Base-by-base conservation (phyloP, 2,888 invertebrate genomes). In the Prenolepis imparis region DNA sequence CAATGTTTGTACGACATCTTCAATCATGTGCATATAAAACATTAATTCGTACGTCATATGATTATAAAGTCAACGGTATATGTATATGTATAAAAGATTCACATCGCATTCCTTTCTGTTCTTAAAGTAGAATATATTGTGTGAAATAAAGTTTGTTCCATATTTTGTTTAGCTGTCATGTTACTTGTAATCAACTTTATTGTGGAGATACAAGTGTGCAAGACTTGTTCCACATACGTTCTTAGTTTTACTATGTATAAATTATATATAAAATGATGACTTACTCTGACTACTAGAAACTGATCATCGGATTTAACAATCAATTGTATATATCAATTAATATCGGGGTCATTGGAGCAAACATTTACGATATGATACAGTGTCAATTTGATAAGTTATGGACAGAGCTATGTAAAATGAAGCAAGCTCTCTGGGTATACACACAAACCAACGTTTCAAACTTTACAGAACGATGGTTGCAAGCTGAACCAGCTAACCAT, bases 1-100 rank as follows among this genome's bases (percentile, higher is more conserved):
- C 70, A 66, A 57, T 64, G 57, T 55, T 9, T 21, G 55, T 32
- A 59, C 70, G 82, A 85, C 12, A 44, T 80, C 77, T 78, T 81
- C 36, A 52, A 88, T 88, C 82, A 66, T 12, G 32, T 52, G 21
- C 70, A 78, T 64, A 64, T 39, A 28, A 84, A 78, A 75, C 64
- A 61, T 84, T 87, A 74, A 84, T 59, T 77, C 81, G 55, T 39
- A 52, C 72, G 15, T 44, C 36, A 5, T 28, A 28, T 12, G 44
- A 48, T n/a, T 18, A 48, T 18, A 24, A 41, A 61, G 28, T 63
- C 28, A 15, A 21, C 32, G 8, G 57, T 48, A 39, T 18, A 39
- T n/a, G 5, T 39, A 21, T 4, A n/a, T n/a, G 11, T 44, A 44
- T n/a, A 18, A 24, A 18, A n/a, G 28, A 73, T 12, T 28, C 15